These are phyloP conservation scores for Copsychus sechellarum DNA, from an alignment of 2,113 vertebrate genomes.

Conservation along the genomic window DNA sequence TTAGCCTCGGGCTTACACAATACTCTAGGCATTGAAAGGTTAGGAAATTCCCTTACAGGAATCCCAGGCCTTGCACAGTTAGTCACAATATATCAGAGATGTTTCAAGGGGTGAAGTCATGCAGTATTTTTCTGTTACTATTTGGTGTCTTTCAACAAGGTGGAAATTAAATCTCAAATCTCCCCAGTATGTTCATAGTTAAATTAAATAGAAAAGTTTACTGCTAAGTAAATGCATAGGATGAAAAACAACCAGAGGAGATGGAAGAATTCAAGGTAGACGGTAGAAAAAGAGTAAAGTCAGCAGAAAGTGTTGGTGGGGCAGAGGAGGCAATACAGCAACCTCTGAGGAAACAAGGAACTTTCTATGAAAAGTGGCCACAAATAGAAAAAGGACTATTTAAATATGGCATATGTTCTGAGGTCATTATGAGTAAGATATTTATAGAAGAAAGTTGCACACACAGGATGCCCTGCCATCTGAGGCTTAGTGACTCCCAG, in stretches of 20 bases:
- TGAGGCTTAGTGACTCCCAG: neutral
- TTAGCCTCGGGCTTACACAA: neutral
- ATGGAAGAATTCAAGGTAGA: neutral
- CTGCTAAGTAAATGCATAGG: neutral
- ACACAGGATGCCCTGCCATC: neutral
- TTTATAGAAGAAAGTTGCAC: neutral
- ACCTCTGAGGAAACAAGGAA: neutral
- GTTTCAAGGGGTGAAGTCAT: neutral
- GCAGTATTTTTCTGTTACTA: neutral
- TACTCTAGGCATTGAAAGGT: neutral
- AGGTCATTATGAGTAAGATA: neutral
- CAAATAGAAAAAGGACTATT: neutral
- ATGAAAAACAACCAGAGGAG: neutral
- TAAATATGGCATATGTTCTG: neutral
- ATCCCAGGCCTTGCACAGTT: neutral
- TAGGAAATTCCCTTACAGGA: neutral
- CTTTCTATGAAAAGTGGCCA: neutral
- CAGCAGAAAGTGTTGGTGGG: neutral
- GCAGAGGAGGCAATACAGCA: neutral
- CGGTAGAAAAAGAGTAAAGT: neutral
- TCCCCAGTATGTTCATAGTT: neutral
- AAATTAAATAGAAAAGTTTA: neutral
- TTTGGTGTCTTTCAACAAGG: neutral
- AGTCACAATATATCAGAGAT: neutral
- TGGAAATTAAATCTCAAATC: neutral